phyloP scores from a whole-genome alignment of 2,113 vertebrate species.

The Lagopus leucura region DNA sequence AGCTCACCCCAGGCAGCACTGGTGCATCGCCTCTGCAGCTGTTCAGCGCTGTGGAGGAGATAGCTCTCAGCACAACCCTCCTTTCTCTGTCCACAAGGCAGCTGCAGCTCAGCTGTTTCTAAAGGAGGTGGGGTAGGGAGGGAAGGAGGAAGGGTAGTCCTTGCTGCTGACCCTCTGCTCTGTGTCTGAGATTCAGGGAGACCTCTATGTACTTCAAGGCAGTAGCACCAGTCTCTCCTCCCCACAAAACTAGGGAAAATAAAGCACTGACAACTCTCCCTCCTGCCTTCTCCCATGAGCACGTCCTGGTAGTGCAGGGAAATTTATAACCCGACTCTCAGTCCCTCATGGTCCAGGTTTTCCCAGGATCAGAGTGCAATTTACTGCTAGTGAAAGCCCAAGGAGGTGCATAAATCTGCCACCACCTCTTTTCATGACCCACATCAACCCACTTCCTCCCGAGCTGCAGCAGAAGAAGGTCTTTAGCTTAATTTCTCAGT shows the following conservation, averaged over 20 bases:
- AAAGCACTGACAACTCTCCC: neutral
- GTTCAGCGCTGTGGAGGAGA: neutral
- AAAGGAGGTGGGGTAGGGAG: neutral
- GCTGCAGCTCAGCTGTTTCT: neutral
- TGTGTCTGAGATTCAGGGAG: neutral
- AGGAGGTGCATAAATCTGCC: neutral
- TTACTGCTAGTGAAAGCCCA: slow-evolving; percentile 3
- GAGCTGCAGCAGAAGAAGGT: neutral
- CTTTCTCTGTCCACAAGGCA: neutral
- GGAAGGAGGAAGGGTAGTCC: too few species aligned
- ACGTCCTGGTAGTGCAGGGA: neutral
- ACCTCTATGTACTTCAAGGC: neutral
- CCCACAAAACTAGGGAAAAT: neutral
- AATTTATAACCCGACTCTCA: neutral
- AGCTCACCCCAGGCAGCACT: neutral
- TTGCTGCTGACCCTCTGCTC: neutral
- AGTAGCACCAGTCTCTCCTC: neutral
- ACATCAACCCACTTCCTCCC: neutral
- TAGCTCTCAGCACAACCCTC: neutral
- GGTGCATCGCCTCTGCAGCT: rapidly evolving
- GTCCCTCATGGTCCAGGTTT: neutral
- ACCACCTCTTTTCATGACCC: neutral
- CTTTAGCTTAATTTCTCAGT: neutral
- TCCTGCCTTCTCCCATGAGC: neutral
- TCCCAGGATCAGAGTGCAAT: neutral